Base-by-base conservation (phyloP, 2,888 invertebrate species). In the Atethmia centrago region DNA sequence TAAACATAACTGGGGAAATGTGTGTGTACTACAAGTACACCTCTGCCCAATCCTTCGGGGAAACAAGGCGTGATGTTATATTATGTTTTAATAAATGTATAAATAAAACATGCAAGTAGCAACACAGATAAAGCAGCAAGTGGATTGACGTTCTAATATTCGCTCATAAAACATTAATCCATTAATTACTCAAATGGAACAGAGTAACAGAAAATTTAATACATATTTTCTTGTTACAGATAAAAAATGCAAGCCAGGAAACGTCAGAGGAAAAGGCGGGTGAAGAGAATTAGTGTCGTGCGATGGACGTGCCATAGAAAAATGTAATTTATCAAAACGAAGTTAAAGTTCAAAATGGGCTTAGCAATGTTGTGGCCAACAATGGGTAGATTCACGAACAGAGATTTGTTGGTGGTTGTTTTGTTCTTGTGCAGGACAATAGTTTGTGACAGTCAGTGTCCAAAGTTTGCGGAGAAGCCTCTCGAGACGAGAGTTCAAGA, bases 401-500 rank as follows among this genome's bases (percentile, higher is more conserved):
- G 91, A 85, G 92, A 94, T 91, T 88, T 95, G 88, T 86, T 94
- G 83, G 90, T 95, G 88, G 90, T 94, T 74, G 91, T 94, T 88
- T 88, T 96, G 87, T 92, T 95, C 79, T 88, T 95, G 91, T 95
- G 95, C 85, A 93, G 93, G 90, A 94, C 95, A 85, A 94, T 96
- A 91, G 95, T 95, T 91, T 96, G 96, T 93, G 96, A 95, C 92
- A 94, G 95, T 85, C 95, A 93, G 90, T 96, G 96, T 90, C 96
- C 96, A 40, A 96, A 96, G 93, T 95, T 93, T 59, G 96, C 96
- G n/a, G 96, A 95, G 86, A 94, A 93, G 79, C 95, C 96, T 55
- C 92, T 97, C 28, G 97, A 97, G 92, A 96, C 96, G 58, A 89
- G 97, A 85, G 95, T 97, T 74, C 94, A 96, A 89, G 95, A 96